Evolutionary conservation across 2,797 vertebrate genomes (phyloP), one percentile per base, ranked within the genome.

Genomic region (Myotis planiceps): DNA sequence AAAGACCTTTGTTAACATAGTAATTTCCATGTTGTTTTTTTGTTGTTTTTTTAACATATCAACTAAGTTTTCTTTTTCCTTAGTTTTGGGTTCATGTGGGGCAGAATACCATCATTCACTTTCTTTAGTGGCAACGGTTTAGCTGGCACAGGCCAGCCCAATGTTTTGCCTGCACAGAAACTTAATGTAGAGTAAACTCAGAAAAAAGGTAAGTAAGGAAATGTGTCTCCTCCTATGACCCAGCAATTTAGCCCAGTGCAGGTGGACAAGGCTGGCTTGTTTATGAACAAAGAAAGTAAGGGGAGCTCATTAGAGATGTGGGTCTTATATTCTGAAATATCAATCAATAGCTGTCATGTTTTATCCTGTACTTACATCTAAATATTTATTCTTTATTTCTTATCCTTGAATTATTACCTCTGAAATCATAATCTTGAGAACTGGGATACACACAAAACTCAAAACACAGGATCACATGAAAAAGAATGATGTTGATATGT

Each of bases 111-210:
- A 82, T 23, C 65, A 47, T 49, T 88, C 32, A 51, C 53, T 90
- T 63, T 86, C 39, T 92, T 86, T 66, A 15, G 15, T 58, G 79
- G 47, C 45, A 91, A 71, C 75, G 16, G 13, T 75, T 93, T 78
- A 76, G 34, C 16, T 72, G 45, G 49, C 42, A 71, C 12, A 85
- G 68, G 69, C 12, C 34, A 63, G 6, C 8, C 85, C 68, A 66
- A 68, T 49, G 21, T 95, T 75, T 76, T 83, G 23, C 32, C 55
- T 82, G 27, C 69, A 74, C 2, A 65, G 68, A 90, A 85, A 94
- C 81, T 84, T 87, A 92, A 60, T 90, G 76, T 58, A 47, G 60
- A 94, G 49, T 69, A 51, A 90, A 87, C 39, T 29, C 53, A 39
- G 16, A 63, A n/a, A 32, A 83, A 45, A 86, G 29, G 53, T 34